Evolutionary conservation across 2,888 invertebrate genomes (phyloP).

Genomic region (Apocheima hispidaria): DNA sequence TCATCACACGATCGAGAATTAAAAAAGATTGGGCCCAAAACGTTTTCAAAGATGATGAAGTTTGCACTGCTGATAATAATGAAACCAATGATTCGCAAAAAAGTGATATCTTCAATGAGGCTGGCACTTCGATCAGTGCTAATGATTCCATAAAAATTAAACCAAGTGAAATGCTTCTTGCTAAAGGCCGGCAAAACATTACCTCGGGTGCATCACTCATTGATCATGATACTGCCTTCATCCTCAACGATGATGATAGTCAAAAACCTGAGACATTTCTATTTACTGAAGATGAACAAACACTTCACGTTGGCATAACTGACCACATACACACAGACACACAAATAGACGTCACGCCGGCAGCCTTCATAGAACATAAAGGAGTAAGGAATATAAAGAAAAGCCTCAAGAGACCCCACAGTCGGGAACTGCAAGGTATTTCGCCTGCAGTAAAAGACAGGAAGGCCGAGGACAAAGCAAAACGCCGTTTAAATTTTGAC

Average conservation of each 20-base stretch:
- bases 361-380: constrained; percentile 55
- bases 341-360: constrained; percentile 61
- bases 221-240: not conserved
- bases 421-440: constrained; percentile 70
- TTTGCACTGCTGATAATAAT: no score
- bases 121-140: not conserved
- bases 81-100: constrained; percentile 2
- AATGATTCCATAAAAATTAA: not conserved
- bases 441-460: constrained; percentile 56
- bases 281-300: constrained; percentile 40
- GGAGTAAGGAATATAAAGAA: constrained; percentile 71
- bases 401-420: constrained; percentile 74
- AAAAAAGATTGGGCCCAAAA: constrained; percentile 60
- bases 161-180: not conserved
- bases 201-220: not conserved
- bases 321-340: no score
- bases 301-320: not conserved
- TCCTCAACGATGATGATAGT: constrained; percentile 52
- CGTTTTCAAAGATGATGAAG: constrained; percentile 56
- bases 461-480: constrained; percentile 55
- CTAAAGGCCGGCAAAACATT: not conserved
- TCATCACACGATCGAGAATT: constrained; percentile 57
- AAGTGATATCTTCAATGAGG: not conserved
- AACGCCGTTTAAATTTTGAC: constrained; percentile 60
- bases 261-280: constrained; percentile 23